These are phyloP conservation scores for Montipora efflorescens DNA, from an alignment of 64 coral and sea anemone genomes.

Conservation along the genomic window DNA sequence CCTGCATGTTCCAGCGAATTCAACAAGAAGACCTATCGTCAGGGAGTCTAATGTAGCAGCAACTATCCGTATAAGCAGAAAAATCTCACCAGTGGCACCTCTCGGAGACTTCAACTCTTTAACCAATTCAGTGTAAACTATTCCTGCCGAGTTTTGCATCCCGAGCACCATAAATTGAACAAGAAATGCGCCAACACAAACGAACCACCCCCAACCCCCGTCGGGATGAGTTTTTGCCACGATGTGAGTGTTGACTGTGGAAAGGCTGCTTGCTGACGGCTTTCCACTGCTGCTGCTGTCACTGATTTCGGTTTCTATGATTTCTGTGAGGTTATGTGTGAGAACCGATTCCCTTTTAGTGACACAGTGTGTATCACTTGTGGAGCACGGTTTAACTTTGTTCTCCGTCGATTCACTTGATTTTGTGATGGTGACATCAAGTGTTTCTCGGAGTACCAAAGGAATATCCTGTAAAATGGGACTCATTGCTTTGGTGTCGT, in stretches of 20 bases:
- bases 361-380: background rate
- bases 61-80: too few relatives aligned
- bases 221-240: constrained; percentile 58
- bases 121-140: constrained; percentile 81
- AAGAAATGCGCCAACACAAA: constrained; percentile 92
- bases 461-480: background rate
- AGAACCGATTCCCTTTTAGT: background rate
- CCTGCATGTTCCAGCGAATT: too few relatives aligned
- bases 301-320: background rate
- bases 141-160: constrained; percentile 92
- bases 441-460: background rate
- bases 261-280: background rate
- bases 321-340: background rate
- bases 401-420: background rate
- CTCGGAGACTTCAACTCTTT: constrained; percentile 59
- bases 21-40: too few relatives aligned
- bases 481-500: background rate
- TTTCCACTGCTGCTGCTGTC: constrained; percentile 10
- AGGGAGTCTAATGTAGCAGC: too few relatives aligned
- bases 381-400: background rate
- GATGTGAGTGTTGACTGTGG: background rate
- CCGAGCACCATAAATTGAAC: constrained; percentile 95
- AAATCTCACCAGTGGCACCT: constrained; percentile 71
- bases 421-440: background rate
- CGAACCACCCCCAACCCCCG: constrained; percentile 93